Percentiles rank a stretch among this genome's conserved stretches.
Evolutionary conservation across 1,140 invertebrate genomes (phyloP).

Genomic region (Ceratitis capitata): DNA sequence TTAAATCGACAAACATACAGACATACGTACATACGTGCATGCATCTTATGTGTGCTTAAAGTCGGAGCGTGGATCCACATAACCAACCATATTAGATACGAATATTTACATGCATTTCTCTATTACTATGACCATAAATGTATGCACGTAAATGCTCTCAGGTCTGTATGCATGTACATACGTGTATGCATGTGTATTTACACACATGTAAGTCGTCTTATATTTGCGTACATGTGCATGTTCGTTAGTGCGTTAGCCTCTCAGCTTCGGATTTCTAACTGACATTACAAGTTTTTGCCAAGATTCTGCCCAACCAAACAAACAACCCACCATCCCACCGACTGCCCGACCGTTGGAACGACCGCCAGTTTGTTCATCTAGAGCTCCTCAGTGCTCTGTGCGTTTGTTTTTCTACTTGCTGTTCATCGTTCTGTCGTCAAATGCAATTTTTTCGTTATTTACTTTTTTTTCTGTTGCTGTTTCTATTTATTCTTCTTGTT

Average conservation of each 20-base stretch:
- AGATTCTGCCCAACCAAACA: constrained; percentile 8
- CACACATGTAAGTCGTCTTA: not conserved
- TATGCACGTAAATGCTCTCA: not conserved
- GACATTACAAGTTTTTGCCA: constrained; percentile 35
- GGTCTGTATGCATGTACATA: not conserved
- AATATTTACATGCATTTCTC: not conserved
- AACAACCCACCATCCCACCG: not conserved
- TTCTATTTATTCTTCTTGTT: not conserved
- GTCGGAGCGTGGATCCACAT: not conserved
- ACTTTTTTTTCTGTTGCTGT: not conserved
- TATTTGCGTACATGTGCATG: not conserved
- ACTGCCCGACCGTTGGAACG: not conserved
- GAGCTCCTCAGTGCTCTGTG: not conserved
- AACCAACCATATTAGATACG: not conserved
- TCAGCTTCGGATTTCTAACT: constrained; percentile 26
- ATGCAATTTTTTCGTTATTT: constrained; percentile 25
- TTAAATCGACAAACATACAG: not conserved
- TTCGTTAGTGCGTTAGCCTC: constrained; percentile 36
- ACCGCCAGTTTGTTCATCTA: too few species aligned
- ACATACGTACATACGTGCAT: not conserved
- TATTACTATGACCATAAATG: not conserved
- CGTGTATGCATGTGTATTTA: not conserved
- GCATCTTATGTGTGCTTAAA: not conserved
- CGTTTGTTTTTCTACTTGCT: not conserved
- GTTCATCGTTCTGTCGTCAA: constrained; percentile 14